These are phyloP conservation scores for Pelusios castaneus DNA, from an alignment of 2,113 vertebrate genomes.

Conservation along the genomic window DNA sequence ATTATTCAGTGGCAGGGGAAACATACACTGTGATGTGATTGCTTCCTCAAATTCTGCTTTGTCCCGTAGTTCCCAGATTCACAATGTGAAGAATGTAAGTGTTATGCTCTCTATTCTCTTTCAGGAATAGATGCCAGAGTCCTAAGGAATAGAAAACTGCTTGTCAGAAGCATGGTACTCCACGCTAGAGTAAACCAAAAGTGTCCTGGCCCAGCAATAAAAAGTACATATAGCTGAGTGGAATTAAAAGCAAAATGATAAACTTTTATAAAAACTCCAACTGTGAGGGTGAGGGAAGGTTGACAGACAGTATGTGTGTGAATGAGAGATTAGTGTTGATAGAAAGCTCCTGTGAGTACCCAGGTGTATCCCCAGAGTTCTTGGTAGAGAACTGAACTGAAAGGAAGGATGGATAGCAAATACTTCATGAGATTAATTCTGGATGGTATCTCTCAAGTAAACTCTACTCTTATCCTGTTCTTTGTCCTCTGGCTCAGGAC, in stretches of 20 bases:
- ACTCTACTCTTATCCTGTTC: too few relatives aligned
- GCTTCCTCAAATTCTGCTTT: background rate
- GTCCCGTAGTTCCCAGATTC: background rate
- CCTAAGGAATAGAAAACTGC: background rate
- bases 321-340: too few relatives aligned
- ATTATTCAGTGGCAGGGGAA: background rate
- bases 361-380: too few relatives aligned
- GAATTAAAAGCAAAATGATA: rapidly evolving
- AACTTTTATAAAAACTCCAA: background rate
- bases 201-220: rapidly evolving
- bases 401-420: too few relatives aligned
- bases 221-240: background rate
- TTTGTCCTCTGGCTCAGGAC: too few relatives aligned
- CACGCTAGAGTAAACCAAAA: background rate
- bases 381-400: too few relatives aligned
- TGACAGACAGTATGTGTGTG: too few relatives aligned
- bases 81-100: rapidly evolving
- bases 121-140: background rate
- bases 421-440: background rate
- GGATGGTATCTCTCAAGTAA: too few relatives aligned
- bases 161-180: rapidly evolving
- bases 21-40: background rate
- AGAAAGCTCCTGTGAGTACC: too few relatives aligned
- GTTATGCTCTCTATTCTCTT: rapidly evolving
- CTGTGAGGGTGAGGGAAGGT: too few relatives aligned